Evolutionary conservation across 2,113 vertebrate species (phyloP).

Genomic region (Atlantisia rogersi): DNA sequence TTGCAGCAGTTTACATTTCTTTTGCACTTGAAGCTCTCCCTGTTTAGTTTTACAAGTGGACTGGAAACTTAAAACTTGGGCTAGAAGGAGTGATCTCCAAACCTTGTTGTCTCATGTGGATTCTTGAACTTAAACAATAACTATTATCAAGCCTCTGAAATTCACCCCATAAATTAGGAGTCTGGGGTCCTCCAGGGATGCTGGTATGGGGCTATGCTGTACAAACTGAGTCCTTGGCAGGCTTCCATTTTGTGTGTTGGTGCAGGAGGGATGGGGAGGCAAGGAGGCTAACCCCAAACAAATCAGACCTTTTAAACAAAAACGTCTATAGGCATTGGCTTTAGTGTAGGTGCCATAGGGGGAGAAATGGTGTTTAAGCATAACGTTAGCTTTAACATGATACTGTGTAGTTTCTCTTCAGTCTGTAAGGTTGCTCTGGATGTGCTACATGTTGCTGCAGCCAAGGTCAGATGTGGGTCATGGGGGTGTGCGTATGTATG

Average conservation of each 20-base stretch:
- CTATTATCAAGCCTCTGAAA: conserved; percentile 17
- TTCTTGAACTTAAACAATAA: conserved; percentile 23
- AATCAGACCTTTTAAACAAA: not conserved
- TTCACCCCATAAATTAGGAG: not conserved
- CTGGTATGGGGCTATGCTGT: not conserved
- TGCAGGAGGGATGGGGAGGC: not conserved
- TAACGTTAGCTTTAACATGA: accelerated
- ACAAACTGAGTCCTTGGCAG: not conserved
- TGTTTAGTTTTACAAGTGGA: not conserved
- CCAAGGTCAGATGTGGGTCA: not conserved
- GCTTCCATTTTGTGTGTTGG: not conserved
- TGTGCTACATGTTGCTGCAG: not conserved
- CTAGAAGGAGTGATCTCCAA: not conserved
- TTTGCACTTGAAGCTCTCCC: not conserved
- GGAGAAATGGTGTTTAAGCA: not conserved
- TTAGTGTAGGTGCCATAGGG: not conserved
- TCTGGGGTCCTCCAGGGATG: not conserved
- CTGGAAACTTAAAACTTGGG: not conserved
- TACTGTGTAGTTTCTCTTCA: not conserved
- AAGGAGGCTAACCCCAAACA: not conserved
- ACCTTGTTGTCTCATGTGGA: not conserved
- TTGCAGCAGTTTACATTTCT: not conserved
- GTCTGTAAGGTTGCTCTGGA: not conserved
- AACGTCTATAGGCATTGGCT: not conserved
- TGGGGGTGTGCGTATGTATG: not conserved